Percentiles rank a stretch among this genome's conserved stretches.
phyloP scores from a whole-genome alignment of 2,888 invertebrate species.

The Pilophorus perplexus region DNA sequence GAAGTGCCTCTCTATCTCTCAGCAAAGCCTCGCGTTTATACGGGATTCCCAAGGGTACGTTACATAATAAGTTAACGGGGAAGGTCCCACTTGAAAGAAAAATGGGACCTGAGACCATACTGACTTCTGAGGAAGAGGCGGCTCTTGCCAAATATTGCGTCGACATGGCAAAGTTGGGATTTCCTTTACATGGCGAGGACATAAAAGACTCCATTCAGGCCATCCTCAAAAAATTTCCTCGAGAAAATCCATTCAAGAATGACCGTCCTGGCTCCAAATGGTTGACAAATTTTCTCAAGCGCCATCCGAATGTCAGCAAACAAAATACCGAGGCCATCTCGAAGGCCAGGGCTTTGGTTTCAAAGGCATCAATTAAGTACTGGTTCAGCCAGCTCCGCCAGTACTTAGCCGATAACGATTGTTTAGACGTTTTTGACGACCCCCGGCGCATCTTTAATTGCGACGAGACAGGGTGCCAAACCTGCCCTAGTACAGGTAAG shows the following conservation, averaged over 20 bases:
- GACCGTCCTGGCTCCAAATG: not conserved
- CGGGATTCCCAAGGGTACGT: conserved; percentile 6
- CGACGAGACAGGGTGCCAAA: conserved; percentile 18
- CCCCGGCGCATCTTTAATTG: not conserved
- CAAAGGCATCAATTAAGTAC: not conserved
- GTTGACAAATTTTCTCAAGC: not conserved
- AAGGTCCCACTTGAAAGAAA: not conserved
- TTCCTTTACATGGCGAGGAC: not conserved
- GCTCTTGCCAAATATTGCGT: not conserved
- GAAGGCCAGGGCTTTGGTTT: conserved; percentile 4
- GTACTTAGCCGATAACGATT: not conserved
- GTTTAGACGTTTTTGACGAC: conserved; percentile 1
- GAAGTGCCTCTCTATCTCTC: not conserved
- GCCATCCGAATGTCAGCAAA: not conserved
- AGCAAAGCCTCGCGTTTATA: not conserved
- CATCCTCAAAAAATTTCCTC: not conserved
- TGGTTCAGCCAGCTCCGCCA: conserved; percentile 10
- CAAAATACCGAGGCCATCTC: conserved; percentile 14
- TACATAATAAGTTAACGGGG: not conserved
- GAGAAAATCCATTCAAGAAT: not conserved
- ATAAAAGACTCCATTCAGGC: conserved; percentile 4
- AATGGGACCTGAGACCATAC: not conserved
- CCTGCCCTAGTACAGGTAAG: conserved; percentile 1
- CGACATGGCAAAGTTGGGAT: conserved; percentile 2
- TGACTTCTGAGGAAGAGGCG: not conserved